A percentile compares a stretch with the other conserved stretches of the same genome.
Conservation (phyloP, 2,113 vertebrate species). For the Corvus moneduloides region DNA sequence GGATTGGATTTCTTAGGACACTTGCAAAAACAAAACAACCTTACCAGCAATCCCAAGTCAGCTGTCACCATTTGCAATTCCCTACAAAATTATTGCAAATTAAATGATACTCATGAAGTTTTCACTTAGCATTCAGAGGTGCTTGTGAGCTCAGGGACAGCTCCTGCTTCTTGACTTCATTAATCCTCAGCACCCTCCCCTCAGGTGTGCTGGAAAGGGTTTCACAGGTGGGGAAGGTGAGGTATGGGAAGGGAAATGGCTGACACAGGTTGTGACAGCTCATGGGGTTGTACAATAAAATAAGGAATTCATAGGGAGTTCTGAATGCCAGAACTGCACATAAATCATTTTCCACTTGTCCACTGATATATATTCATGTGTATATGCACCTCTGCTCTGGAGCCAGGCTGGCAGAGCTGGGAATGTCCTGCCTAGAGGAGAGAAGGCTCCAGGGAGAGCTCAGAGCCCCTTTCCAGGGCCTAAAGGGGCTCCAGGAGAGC, state of each 20-base stretch:
- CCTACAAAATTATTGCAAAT: not conserved
- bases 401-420: not conserved
- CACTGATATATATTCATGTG: not conserved
- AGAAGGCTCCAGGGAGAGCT: not conserved
- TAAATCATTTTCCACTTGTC: not conserved
- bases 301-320: not conserved
- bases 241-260: not conserved
- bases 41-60: not conserved
- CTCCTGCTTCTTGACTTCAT: not conserved
- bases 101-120: not conserved
- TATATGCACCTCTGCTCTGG: not conserved
- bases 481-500: not conserved
- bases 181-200: not conserved
- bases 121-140: not conserved
- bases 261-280: not conserved
- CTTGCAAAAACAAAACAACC: not conserved
- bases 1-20: not conserved
- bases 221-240: not conserved
- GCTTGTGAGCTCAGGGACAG: not conserved
- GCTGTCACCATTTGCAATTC: not conserved
- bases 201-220: not conserved
- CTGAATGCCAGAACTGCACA: not conserved
- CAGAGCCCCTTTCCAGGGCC: not conserved
- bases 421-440: accelerated
- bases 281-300: not conserved